Percentiles rank a stretch among this genome's conserved stretches.
phyloP scores from a whole-genome alignment of 2,797 vertebrate species.

The Leptodactylus fallax region DNA sequence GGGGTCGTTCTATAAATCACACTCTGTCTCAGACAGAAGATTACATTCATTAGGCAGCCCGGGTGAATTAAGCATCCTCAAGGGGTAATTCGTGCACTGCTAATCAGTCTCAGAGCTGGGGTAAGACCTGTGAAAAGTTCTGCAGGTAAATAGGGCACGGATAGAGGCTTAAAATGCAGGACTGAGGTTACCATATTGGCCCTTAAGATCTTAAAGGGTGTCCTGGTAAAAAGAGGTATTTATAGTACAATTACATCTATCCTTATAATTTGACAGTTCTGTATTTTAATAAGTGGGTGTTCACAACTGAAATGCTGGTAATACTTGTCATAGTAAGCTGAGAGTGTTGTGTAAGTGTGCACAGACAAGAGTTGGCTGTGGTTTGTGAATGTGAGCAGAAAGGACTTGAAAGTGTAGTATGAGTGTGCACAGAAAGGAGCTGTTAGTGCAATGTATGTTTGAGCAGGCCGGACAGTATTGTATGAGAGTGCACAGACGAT shows the following conservation, averaged over 20 bases:
- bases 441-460: too few relatives aligned
- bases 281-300: neutral
- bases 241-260: neutral
- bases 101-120: conserved; percentile 27
- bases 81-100: conserved; percentile 29
- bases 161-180: neutral
- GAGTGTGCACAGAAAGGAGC: too few relatives aligned
- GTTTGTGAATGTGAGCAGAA: too few relatives aligned
- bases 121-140: neutral
- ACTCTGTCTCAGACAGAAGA: conserved; percentile 37
- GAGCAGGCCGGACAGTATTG: too few relatives aligned
- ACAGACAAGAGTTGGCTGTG: too few relatives aligned
- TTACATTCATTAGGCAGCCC: conserved; percentile 46
- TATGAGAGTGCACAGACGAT: too few relatives aligned
- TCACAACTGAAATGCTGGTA: neutral
- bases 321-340: too few relatives aligned
- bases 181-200: neutral
- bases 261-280: neutral
- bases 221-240: neutral
- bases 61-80: conserved; percentile 22
- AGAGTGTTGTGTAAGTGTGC: too few relatives aligned
- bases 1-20: conserved; percentile 24
- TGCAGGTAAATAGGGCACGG: neutral
- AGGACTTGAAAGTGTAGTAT: too few relatives aligned
- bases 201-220: neutral